Evolutionary conservation across 2,797 vertebrate species (phyloP).

Genomic region (Pempheris klunzingeri): DNA sequence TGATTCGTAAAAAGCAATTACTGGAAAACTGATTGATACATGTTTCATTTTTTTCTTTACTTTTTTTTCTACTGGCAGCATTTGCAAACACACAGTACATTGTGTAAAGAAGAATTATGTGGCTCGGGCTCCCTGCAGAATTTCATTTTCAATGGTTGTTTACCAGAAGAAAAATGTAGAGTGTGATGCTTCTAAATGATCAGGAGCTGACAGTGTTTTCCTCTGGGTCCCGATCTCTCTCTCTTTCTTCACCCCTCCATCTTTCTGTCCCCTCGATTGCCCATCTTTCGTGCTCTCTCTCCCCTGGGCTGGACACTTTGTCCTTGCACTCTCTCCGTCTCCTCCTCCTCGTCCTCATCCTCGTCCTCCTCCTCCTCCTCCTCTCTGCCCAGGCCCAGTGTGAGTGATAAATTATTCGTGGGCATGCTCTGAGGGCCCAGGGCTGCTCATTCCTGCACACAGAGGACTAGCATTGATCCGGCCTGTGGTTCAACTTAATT

Average conservation of each 20-base stretch:
- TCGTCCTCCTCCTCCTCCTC: conserved; percentile 53
- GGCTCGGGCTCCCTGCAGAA: conserved; percentile 47
- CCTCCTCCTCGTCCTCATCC: conserved; percentile 40
- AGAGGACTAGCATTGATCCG: conserved; percentile 85
- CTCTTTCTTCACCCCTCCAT: conserved; percentile 69
- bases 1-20: conserved; percentile 7
- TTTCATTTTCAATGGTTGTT: conserved; percentile 66
- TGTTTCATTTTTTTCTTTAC: conserved; percentile 21
- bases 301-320: conserved; percentile 83
- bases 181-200: conserved; percentile 72
- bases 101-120: conserved; percentile 38
- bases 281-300: conserved; percentile 69
- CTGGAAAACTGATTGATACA: conserved; percentile 6
- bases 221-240: conserved; percentile 68
- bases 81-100: conserved; percentile 36
- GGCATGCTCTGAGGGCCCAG: conserved; percentile 85
- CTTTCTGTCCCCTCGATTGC: conserved; percentile 74
- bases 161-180: conserved; percentile 55
- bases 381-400: conserved; percentile 73
- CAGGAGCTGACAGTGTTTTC: conserved; percentile 73
- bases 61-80: conserved; percentile 13
- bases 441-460: conserved; percentile 87
- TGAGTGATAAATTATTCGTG: conserved; percentile 88
- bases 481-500: conserved; percentile 88
- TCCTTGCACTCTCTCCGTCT: conserved; percentile 74